A percentile compares a stretch with the other conserved stretches of the same genome.
Evolutionary conservation across 2,888 invertebrate genomes (phyloP).

Genomic region (Napeogenes sylphis): DNA sequence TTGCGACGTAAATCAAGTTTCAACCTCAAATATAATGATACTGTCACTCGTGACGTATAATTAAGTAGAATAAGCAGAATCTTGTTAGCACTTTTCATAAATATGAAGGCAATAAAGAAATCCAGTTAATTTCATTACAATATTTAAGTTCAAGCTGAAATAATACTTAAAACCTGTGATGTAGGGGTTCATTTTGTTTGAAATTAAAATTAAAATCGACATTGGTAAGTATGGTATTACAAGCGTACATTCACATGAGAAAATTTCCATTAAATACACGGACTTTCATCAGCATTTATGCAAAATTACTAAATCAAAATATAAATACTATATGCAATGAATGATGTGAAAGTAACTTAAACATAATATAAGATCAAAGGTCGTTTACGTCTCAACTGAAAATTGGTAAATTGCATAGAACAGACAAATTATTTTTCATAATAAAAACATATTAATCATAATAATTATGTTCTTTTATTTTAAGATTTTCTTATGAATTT

Average conservation of each 20-base stretch:
- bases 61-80: constrained; percentile 43
- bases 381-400: too few species aligned
- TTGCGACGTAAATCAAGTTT: constrained; percentile 40
- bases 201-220: constrained; percentile 4
- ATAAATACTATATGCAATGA: neutral
- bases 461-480: too few species aligned
- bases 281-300: neutral
- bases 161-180: neutral
- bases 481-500: too few species aligned
- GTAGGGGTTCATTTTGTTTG: constrained; percentile 10
- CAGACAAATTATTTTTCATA: too few species aligned
- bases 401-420: too few species aligned
- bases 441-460: too few species aligned
- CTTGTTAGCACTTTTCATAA: constrained; percentile 42
- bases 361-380: too few species aligned
- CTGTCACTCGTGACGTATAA: constrained; percentile 42
- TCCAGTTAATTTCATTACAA: constrained; percentile 12
- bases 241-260: neutral
- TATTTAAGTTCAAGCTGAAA: constrained; percentile 6
- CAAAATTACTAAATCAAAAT: neutral
- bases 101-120: constrained; percentile 25
- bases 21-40: constrained; percentile 38
- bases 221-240: neutral
- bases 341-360: too few species aligned
- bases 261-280: neutral